phyloP scores from a whole-genome alignment of 2,888 invertebrate species.

The Erpobdella octoculata region DNA sequence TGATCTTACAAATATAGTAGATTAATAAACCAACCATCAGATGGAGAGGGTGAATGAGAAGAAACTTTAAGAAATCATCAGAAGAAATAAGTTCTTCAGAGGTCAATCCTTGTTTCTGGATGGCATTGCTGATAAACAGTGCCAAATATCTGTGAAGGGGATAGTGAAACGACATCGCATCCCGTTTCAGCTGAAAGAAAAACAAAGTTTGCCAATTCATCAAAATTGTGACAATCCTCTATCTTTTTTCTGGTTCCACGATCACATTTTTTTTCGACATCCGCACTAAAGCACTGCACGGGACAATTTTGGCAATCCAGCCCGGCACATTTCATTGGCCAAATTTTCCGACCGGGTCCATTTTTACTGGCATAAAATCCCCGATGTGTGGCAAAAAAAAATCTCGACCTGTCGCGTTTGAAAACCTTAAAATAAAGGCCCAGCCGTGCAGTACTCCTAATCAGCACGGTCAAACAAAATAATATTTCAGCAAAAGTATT shows the following conservation, averaged over 20 bases:
- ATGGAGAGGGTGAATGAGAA: slow-evolving; percentile 82
- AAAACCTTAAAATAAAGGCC: no score
- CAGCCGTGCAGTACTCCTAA: no score
- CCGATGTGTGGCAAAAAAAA: no score
- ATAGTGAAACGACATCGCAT: slow-evolving; percentile 86
- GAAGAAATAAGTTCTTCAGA: slow-evolving; percentile 73
- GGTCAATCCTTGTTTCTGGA: slow-evolving; percentile 62
- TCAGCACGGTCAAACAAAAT: no score
- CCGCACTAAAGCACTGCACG: no score
- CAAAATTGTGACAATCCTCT: neutral
- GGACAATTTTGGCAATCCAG: no score
- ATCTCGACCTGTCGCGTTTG: no score
- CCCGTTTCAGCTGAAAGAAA: slow-evolving; percentile 45
- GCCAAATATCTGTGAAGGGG: slow-evolving; percentile 90
- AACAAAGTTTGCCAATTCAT: neutral
- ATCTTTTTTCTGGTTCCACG: neutral
- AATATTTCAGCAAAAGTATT: no score
- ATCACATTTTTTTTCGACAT: no score
- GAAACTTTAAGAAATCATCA: slow-evolving; percentile 56
- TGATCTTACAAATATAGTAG: neutral
- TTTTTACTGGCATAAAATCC: no score
- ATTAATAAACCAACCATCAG: slow-evolving; percentile 23
- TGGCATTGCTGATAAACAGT: slow-evolving; percentile 69
- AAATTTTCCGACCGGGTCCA: no score
- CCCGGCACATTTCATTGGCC: no score